Percentiles rank a stretch among this genome's conserved stretches.
phyloP scores from a whole-genome alignment of 2,888 invertebrate genomes.

The Apamea anceps region DNA sequence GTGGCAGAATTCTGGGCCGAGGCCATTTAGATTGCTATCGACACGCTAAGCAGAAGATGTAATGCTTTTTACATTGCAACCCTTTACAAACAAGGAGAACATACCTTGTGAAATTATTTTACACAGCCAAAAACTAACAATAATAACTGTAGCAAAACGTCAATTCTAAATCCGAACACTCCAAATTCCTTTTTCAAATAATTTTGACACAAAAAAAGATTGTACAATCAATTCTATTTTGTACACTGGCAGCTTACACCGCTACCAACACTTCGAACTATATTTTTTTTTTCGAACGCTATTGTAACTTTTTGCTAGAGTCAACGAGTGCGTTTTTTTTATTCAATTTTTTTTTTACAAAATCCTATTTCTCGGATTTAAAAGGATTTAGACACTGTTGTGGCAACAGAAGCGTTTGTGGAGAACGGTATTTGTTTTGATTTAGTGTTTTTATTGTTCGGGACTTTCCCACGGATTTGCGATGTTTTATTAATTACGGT shows the following conservation, averaged over 20 bases:
- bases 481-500: conserved; percentile 28
- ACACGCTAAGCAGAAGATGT: neutral
- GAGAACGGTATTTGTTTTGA: conserved; percentile 87
- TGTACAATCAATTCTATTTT: conserved; percentile 82
- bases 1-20: no score
- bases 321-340: conserved; percentile 86
- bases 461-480: conserved; percentile 79
- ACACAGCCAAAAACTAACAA: conserved; percentile 23
- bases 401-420: conserved; percentile 88
- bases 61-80: neutral
- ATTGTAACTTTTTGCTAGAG: conserved; percentile 86
- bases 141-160: conserved; percentile 47
- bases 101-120: neutral
- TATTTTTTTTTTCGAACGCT: conserved; percentile 76
- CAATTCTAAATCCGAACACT: conserved; percentile 69
- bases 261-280: conserved; percentile 75
- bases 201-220: conserved; percentile 73
- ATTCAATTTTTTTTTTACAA: conserved; percentile 75
- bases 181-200: conserved; percentile 74
- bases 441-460: conserved; percentile 78
- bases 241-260: conserved; percentile 86
- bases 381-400: conserved; percentile 90
- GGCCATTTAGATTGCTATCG: no score
- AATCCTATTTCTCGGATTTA: conserved; percentile 90
- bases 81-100: no score